Evolutionary conservation across 1,140 invertebrate species (phyloP), one percentile per base, ranked within the genome.

Genomic region (Aporrectodea caliginosa): DNA sequence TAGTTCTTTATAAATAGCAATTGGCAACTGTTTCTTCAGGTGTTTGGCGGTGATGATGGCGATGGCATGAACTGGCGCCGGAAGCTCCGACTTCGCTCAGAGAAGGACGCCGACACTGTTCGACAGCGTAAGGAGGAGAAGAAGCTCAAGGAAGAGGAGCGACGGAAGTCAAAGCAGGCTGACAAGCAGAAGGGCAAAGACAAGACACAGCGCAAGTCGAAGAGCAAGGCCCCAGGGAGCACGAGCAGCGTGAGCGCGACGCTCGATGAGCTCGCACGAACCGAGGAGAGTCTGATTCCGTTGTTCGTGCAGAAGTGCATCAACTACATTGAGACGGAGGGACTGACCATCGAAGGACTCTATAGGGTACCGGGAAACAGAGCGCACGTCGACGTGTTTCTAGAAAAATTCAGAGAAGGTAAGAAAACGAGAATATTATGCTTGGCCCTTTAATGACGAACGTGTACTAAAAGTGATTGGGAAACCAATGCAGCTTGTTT

Each of bases 301-400:
- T 89, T 96, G 76, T 96, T 98, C 87, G 91, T 98, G 32, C 95
- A 97, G 86, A 97, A 96, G 85, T 98, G 96, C 88, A 93, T 98
- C 0, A 91, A 91, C 81, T 98, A 95, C 88, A 97, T 99, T 73
- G 96, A 98, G 89, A 84, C 85, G 78, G 88, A 91, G 84, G 95
- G 96, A 0, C 90, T 98, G 22, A 93, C 95, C 83, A 95, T 95
- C 0, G 97, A 99, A 89, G 97, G 97, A 1, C 93, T 98, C 75
- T 98, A 99, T 86, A 90, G 97, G 81, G 96, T 98, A 78, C 91
- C 91, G 78, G 97, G 97, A 32, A 98, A 98, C 89, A 90, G 95
- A 83, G 94, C 95, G 32, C 97, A 98, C 85, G 96, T 98, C 2
- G 95, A 97, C 85, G 91, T 96, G 84, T 90, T 98, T 1, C 95